Percentiles rank a stretch among this genome's conserved stretches.
phyloP scores from a whole-genome alignment of 2,888 invertebrate genomes.

The Tillus elongatus region DNA sequence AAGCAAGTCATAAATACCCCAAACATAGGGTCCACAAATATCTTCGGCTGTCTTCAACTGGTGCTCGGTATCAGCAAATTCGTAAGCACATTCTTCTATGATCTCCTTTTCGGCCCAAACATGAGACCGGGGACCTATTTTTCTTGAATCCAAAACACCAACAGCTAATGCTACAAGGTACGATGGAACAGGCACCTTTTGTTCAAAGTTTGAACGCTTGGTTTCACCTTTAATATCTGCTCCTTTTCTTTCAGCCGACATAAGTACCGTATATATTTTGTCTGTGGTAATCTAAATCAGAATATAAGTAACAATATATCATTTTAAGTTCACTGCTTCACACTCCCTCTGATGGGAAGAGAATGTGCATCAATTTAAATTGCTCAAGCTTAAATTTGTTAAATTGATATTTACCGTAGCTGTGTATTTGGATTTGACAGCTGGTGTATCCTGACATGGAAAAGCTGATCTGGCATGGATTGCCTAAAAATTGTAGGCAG shows the following conservation, averaged over 20 bases:
- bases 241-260: conserved; percentile 70
- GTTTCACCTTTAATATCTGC: conserved; percentile 38
- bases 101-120: conserved; percentile 88
- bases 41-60: conserved; percentile 75
- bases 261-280: conserved; percentile 65
- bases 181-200: conserved; percentile 76
- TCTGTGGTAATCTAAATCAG: conserved; percentile 59
- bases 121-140: conserved; percentile 68
- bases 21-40: conserved; percentile 81
- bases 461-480: conserved; percentile 83
- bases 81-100: conserved; percentile 74
- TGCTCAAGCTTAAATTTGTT: too few species aligned
- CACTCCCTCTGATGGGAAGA: conserved; percentile 6
- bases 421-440: conserved; percentile 73
- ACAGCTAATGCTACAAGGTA: conserved; percentile 86
- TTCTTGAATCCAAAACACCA: conserved; percentile 66
- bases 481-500: conserved; percentile 47
- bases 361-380: too few species aligned
- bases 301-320: not conserved
- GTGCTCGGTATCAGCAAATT: conserved; percentile 80
- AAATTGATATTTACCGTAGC: conserved; percentile 44
- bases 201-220: conserved; percentile 53
- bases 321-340: not conserved
- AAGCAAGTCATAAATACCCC: conserved; percentile 82
- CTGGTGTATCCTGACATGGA: conserved; percentile 89